phyloP scores from a whole-genome alignment of 2,888 invertebrate genomes.

The Melolontha melolontha region DNA sequence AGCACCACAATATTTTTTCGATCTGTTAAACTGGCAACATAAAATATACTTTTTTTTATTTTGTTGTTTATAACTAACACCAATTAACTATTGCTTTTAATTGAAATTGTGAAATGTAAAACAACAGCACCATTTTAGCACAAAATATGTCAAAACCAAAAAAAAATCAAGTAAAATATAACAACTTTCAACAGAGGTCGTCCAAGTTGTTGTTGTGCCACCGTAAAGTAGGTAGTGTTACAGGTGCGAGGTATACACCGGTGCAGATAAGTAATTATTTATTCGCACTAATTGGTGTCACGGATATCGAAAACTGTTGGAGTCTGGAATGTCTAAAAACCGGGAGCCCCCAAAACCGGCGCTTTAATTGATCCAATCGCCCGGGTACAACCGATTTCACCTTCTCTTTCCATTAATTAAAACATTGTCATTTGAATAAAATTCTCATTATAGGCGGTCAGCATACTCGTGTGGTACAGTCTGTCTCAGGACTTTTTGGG shows the following conservation, averaged over 20 bases:
- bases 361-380: constrained; percentile 63
- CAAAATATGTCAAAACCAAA: constrained; percentile 3
- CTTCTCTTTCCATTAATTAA: constrained; percentile 65
- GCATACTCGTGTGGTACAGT: constrained; percentile 47
- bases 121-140: too few species aligned
- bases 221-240: constrained; percentile 42
- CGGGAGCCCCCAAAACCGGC: constrained; percentile 63
- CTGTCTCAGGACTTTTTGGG: neutral
- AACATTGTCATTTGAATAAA: constrained; percentile 66
- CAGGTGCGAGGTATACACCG: constrained; percentile 59
- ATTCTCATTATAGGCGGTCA: constrained; percentile 60
- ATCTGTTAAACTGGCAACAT: too few species aligned
- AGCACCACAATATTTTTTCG: too few species aligned
- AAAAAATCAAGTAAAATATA: constrained; percentile 2
- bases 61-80: too few species aligned
- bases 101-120: too few species aligned
- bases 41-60: too few species aligned
- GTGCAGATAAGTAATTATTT: constrained; percentile 61
- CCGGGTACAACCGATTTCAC: constrained; percentile 44
- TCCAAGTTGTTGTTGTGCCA: constrained; percentile 3
- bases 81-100: too few species aligned
- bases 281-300: constrained; percentile 64
- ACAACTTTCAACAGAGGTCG: constrained; percentile 11
- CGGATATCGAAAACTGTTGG: constrained; percentile 56
- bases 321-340: constrained; percentile 61